phyloP scores from a whole-genome alignment of 2,888 invertebrate genomes.

The Drosophila prolongata region DNA sequence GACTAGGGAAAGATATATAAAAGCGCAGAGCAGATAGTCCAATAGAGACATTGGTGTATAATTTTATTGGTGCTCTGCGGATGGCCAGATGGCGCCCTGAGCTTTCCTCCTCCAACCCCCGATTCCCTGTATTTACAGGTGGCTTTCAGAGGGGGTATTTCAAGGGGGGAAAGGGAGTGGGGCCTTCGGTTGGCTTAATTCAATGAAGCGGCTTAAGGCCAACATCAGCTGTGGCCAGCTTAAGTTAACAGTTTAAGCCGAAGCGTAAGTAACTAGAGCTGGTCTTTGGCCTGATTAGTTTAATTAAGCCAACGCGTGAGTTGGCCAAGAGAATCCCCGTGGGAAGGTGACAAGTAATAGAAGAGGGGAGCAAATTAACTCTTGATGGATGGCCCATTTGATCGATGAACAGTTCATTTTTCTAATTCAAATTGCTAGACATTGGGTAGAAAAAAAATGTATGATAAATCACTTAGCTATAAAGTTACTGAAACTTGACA shows the following conservation, averaged over 20 bases:
- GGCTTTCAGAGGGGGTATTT: neutral
- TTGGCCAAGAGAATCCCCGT: constrained; percentile 29
- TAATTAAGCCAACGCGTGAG: constrained; percentile 35
- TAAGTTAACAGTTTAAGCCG: constrained; percentile 42
- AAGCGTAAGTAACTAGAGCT: constrained; percentile 34
- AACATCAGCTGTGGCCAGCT: constrained; percentile 40
- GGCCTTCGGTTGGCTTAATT: constrained; percentile 64
- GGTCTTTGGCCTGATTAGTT: constrained; percentile 32
- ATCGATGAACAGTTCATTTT: constrained; percentile 33
- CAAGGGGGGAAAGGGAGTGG: neutral
- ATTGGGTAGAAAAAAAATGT: too few species aligned
- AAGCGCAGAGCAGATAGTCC: constrained; percentile 46
- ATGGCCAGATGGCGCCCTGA: constrained; percentile 54
- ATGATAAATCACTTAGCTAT: constrained; percentile 20
- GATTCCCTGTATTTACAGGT: constrained; percentile 23
- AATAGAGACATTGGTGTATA: constrained; percentile 69
- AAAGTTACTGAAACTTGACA: neutral
- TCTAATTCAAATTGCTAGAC: too few species aligned
- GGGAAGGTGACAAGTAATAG: constrained; percentile 16
- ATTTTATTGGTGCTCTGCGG: constrained; percentile 75
- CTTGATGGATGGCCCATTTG: constrained; percentile 41
- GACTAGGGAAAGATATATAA: constrained; percentile 10
- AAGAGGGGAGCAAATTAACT: neutral
- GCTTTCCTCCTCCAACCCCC: neutral
- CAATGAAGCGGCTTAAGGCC: constrained; percentile 59